Percentiles rank a stretch among this genome's conserved stretches.
Conservation (phyloP, 2,888 invertebrate species). For the Agrotis exclamationis region DNA sequence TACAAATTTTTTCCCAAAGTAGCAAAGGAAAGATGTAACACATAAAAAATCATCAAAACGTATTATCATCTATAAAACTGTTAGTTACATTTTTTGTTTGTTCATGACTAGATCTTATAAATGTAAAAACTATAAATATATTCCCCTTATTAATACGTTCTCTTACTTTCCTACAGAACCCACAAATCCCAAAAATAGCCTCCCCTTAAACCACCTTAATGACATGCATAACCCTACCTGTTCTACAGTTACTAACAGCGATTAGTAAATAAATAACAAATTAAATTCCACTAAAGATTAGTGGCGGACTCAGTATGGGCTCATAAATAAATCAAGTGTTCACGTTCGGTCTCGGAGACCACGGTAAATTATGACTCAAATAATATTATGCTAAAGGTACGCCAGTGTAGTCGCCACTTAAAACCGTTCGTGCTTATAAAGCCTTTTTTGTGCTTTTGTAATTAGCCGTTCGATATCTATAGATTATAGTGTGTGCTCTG, state of each 20-base stretch:
- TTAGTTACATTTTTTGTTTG: no score
- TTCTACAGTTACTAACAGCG: slow-evolving; percentile 73
- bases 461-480: slow-evolving; percentile 62
- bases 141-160: neutral
- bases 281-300: slow-evolving; percentile 89
- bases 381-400: slow-evolving; percentile 87
- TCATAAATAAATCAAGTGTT: slow-evolving; percentile 89
- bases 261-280: slow-evolving; percentile 89
- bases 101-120: no score
- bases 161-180: neutral
- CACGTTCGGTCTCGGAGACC: slow-evolving; percentile 76
- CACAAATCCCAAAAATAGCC: slow-evolving; percentile 37
- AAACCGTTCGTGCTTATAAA: slow-evolving; percentile 62
- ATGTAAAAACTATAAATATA: no score
- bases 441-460: slow-evolving; percentile 68
- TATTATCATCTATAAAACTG: no score
- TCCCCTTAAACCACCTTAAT: slow-evolving; percentile 60
- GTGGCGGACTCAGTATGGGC: slow-evolving; percentile 82
- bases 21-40: no score
- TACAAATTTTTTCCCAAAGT: no score
- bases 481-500: slow-evolving; percentile 54
- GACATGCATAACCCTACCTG: slow-evolving; percentile 76
- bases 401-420: slow-evolving; percentile 67
- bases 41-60: no score
- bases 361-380: slow-evolving; percentile 88